Evolutionary conservation across 2,797 vertebrate genomes (phyloP).

Genomic region (Melanogrammus aeglefinus): DNA sequence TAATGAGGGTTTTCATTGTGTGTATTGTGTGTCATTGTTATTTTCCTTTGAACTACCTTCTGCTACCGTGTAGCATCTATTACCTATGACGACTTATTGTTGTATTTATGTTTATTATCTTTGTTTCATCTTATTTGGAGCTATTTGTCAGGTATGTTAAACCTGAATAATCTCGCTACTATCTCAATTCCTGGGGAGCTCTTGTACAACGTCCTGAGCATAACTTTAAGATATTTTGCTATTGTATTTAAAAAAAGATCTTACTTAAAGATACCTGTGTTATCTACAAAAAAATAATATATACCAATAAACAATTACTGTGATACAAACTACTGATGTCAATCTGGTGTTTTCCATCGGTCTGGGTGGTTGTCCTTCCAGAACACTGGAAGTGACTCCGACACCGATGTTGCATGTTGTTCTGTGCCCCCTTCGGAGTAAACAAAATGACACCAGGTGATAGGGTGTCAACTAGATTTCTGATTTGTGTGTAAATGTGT

Average conservation of each 20-base stretch:
- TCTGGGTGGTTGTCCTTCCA: not conserved
- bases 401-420: too few relatives aligned
- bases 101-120: not conserved
- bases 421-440: too few relatives aligned
- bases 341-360: not conserved
- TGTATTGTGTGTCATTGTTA: not conserved
- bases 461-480: too few relatives aligned
- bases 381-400: too few relatives aligned
- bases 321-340: not conserved
- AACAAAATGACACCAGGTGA: too few relatives aligned
- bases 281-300: not conserved
- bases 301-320: not conserved
- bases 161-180: not conserved
- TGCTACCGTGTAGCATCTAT: slow-evolving; percentile 1
- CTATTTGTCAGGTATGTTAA: not conserved
- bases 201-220: not conserved
- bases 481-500: too few relatives aligned
- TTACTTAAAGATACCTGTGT: not conserved
- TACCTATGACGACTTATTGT: not conserved
- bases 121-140: not conserved
- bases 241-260: not conserved
- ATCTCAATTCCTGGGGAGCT: not conserved
- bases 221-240: not conserved
- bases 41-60: not conserved
- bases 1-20: not conserved